These are phyloP conservation scores for Ranitomeya imitator DNA, from an alignment of 2,113 vertebrate species.

Conservation along the genomic window DNA sequence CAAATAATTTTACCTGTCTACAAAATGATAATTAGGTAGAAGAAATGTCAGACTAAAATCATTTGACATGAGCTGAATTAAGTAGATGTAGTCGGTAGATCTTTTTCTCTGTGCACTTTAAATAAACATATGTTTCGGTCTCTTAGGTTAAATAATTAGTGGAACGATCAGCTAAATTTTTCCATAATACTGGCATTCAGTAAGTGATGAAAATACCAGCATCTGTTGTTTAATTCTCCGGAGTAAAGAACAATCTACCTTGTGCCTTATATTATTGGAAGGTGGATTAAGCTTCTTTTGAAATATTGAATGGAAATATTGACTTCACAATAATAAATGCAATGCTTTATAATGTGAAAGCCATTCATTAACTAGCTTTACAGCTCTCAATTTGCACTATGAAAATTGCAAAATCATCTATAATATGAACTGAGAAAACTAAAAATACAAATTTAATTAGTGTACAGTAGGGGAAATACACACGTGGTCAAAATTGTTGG, in stretches of 20 bases:
- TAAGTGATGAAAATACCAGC: constrained; percentile 62
- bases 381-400: background rate
- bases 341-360: background rate
- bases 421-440: background rate
- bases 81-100: constrained; percentile 52
- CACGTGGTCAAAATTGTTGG: too few species aligned
- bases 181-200: constrained; percentile 60
- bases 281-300: constrained; percentile 52
- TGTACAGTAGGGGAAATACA: too few species aligned
- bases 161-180: constrained; percentile 62
- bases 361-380: background rate
- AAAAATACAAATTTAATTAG: background rate
- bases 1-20: background rate
- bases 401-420: background rate
- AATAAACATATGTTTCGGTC: constrained; percentile 59
- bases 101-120: constrained; percentile 34
- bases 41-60: constrained; percentile 5
- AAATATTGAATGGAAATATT: constrained; percentile 44
- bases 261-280: constrained; percentile 55
- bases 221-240: constrained; percentile 59
- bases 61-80: constrained; percentile 53
- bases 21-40: constrained; percentile 13
- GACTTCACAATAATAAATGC: constrained; percentile 14
- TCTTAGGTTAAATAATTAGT: constrained; percentile 58
- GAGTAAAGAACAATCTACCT: constrained; percentile 55